A percentile compares a stretch with the other conserved stretches of the same genome.
phyloP scores from a whole-genome alignment of 2,797 vertebrate species.

The Megaceryle alcyon region DNA sequence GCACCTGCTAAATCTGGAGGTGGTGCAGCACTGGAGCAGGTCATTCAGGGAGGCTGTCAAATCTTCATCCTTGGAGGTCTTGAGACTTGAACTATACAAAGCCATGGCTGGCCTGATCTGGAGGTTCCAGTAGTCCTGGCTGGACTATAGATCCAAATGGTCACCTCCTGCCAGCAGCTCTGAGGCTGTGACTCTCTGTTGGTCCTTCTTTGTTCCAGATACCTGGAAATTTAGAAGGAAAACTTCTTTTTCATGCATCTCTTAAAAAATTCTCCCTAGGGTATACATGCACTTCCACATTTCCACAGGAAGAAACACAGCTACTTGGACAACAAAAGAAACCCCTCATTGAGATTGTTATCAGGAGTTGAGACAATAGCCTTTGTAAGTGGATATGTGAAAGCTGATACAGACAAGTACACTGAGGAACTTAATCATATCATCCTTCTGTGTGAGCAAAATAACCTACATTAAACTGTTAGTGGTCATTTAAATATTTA shows the following conservation, averaged over 20 bases:
- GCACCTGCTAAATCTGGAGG: neutral
- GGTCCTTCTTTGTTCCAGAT: neutral
- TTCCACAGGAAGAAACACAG: neutral
- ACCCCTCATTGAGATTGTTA: conserved; percentile 1
- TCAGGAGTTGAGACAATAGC: neutral
- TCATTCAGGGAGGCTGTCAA: neutral
- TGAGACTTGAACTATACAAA: neutral
- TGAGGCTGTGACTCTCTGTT: neutral
- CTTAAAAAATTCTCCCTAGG: neutral
- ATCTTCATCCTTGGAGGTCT: neutral
- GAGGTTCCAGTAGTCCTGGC: neutral
- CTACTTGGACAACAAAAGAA: conserved; percentile 30
- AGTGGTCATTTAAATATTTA: conserved; percentile 9
- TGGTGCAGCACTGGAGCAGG: rapidly evolving
- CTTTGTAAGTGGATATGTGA: neutral
- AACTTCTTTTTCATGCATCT: neutral
- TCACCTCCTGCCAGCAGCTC: neutral
- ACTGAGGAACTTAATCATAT: neutral
- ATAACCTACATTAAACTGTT: neutral
- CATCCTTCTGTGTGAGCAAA: neutral
- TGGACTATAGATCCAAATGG: neutral
- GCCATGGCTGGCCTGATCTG: neutral
- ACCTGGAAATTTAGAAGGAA: neutral
- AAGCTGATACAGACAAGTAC: neutral
- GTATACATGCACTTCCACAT: neutral